Conservation (phyloP, 2,113 vertebrate species). For the Varanus komodoensis region DNA sequence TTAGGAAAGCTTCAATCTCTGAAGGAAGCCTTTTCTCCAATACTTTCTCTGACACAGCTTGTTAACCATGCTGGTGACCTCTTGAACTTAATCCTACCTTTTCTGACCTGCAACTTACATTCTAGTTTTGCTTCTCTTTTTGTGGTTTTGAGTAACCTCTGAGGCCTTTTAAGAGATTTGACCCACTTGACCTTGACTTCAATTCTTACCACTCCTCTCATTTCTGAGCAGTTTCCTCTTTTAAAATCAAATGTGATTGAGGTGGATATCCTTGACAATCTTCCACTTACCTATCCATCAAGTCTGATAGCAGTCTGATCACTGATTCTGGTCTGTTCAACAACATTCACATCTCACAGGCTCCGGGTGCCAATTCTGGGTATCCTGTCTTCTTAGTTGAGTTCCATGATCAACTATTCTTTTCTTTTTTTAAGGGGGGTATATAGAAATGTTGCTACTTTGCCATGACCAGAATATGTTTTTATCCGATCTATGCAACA, state of each 20-base stretch:
- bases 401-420: too few relatives aligned
- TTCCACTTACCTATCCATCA: not conserved
- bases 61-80: too few relatives aligned
- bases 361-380: not conserved
- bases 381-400: not conserved
- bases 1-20: too few relatives aligned
- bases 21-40: too few relatives aligned
- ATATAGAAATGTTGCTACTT: not conserved
- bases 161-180: too few relatives aligned
- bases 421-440: not conserved
- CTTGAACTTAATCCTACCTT: too few relatives aligned
- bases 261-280: not conserved
- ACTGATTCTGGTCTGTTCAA: not conserved
- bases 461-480: not conserved
- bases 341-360: not conserved
- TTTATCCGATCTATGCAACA: not conserved
- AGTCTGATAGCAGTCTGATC: not conserved
- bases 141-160: too few relatives aligned
- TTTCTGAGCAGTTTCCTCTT: not conserved
- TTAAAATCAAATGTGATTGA: not conserved
- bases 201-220: not conserved
- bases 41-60: too few relatives aligned
- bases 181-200: not conserved
- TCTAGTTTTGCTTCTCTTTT: too few relatives aligned
- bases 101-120: too few relatives aligned